Evolutionary conservation across 2,113 vertebrate genomes (phyloP).

Genomic region (Oncorhynchus clarkii): DNA sequence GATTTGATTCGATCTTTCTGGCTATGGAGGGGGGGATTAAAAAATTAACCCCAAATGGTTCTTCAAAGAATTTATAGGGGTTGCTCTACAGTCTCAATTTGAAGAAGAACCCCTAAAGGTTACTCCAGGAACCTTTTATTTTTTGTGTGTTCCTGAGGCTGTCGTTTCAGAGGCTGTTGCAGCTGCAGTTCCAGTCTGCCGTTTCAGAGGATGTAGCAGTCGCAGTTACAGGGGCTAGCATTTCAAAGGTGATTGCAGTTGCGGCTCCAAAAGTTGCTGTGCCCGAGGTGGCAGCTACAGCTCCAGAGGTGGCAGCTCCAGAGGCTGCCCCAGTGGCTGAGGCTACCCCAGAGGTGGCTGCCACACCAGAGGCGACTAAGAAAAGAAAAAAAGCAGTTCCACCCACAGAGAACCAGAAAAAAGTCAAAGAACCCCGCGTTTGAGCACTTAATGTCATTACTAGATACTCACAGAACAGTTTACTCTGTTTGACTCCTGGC

Average conservation of each 20-base stretch:
- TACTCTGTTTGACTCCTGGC: background rate
- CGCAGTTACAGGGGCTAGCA: background rate
- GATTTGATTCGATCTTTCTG: too few relatives aligned
- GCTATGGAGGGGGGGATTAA: too few relatives aligned
- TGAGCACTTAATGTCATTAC: background rate
- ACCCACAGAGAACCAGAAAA: background rate
- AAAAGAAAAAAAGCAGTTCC: background rate
- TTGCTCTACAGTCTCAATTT: too few relatives aligned
- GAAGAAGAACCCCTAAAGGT: too few relatives aligned
- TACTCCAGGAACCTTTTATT: too few relatives aligned
- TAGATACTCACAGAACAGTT: background rate
- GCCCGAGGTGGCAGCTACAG: conserved; percentile 5
- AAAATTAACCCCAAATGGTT: too few relatives aligned
- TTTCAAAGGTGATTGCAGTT: background rate
- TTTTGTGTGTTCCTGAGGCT: background rate
- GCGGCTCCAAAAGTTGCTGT: background rate
- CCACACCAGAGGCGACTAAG: background rate
- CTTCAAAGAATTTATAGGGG: too few relatives aligned
- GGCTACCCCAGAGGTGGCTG: background rate
- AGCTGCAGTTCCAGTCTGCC: background rate
- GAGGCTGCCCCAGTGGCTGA: conserved; percentile 2
- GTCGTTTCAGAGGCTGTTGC: conserved; percentile 5
- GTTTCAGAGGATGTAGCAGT: conserved; percentile 1
- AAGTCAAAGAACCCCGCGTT: background rate
- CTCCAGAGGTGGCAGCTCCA: background rate